phyloP scores from a whole-genome alignment of 2,797 vertebrate genomes.

The Gymnopithys bicolor region DNA sequence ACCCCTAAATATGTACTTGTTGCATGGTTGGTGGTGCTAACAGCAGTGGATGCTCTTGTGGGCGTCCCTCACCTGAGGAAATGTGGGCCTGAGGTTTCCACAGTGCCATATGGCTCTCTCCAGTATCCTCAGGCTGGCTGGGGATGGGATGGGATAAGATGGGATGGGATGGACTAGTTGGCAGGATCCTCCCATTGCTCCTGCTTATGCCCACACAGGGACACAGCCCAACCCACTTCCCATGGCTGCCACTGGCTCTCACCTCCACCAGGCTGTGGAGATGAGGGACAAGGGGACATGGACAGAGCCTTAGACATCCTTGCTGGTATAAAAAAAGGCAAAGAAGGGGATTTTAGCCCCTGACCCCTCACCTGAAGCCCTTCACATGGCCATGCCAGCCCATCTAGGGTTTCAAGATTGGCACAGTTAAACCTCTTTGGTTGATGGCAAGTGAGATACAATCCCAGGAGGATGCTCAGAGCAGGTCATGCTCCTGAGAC shows the following conservation, averaged over 20 bases:
- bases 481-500: not conserved
- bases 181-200: not conserved
- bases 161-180: not conserved
- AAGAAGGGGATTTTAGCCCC: not conserved
- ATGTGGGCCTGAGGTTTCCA: not conserved
- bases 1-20: not conserved
- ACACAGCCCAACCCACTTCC: accelerated
- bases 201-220: accelerated
- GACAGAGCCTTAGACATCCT: accelerated
- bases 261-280: not conserved
- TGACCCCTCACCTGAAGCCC: accelerated
- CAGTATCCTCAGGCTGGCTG: accelerated
- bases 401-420: not conserved
- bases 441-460: not conserved
- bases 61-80: not conserved
- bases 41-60: accelerated
- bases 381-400: accelerated
- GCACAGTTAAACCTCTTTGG: not conserved
- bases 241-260: accelerated
- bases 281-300: accelerated
- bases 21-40: accelerated
- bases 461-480: not conserved
- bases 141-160: not conserved
- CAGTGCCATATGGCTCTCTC: accelerated
- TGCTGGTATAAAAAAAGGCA: not conserved